phyloP scores from a whole-genome alignment of 2,888 invertebrate genomes.

The Drosophila phalerata region DNA sequence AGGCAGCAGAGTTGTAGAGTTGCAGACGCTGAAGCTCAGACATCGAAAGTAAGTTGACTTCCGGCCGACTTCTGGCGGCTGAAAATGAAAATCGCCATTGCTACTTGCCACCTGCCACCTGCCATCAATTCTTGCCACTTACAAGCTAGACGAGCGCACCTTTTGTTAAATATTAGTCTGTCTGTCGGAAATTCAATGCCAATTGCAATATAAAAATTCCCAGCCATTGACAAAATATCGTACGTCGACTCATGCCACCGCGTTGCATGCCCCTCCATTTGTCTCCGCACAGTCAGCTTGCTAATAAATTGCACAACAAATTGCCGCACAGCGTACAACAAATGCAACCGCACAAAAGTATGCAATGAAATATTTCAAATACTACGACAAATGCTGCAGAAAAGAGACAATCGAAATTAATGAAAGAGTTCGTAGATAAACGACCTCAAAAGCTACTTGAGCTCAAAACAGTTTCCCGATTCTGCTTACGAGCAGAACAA shows the following conservation, averaged over 20 bases:
- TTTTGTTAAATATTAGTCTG: constrained; percentile 61
- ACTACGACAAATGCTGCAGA: constrained; percentile 53
- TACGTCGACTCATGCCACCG: neutral
- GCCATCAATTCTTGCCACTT: constrained; percentile 11
- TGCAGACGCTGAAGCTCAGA: constrained; percentile 37
- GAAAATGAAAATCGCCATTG: constrained; percentile 68
- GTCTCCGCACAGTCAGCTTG: neutral
- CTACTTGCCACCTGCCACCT: constrained; percentile 8
- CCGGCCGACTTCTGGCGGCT: constrained; percentile 67
- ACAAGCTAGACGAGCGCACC: constrained; percentile 25
- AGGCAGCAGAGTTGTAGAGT: neutral
- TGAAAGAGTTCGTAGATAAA: constrained; percentile 10
- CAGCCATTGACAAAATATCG: constrained; percentile 56
- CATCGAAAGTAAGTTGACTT: constrained; percentile 72
- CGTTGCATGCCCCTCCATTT: constrained; percentile 4
- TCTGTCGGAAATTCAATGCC: constrained; percentile 41
- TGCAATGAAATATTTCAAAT: constrained; percentile 72
- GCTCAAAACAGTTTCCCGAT: neutral
- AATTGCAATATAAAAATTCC: constrained; percentile 72
- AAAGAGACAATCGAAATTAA: constrained; percentile 19
- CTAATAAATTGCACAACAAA: constrained; percentile 76
- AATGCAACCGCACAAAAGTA: constrained; percentile 62
- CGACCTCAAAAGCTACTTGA: neutral
- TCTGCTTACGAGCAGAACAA: neutral
- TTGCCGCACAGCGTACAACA: constrained; percentile 29